Percentiles rank a stretch among this genome's conserved stretches.
phyloP scores from a whole-genome alignment of 2,113 vertebrate genomes.

The Sisor rabdophorus region DNA sequence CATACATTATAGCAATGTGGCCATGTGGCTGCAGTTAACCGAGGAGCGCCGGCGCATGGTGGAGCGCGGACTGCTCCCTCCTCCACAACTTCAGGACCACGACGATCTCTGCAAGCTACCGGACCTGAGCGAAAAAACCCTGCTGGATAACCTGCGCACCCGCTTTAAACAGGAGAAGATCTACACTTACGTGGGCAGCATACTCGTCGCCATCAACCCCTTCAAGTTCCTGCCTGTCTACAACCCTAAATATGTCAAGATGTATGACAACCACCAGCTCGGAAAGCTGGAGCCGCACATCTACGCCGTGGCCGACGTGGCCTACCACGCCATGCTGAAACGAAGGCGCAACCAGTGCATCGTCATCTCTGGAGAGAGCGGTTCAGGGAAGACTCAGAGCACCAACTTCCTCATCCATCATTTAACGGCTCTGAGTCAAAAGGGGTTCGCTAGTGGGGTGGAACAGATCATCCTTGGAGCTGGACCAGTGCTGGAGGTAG shows the following conservation, averaged over 20 bases:
- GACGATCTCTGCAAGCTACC: constrained; percentile 89
- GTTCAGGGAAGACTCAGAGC: constrained; percentile 97
- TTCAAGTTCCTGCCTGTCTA: constrained; percentile 99
- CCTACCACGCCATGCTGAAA: constrained; percentile 96
- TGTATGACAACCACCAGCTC: constrained; percentile 96
- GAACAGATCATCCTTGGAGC: constrained; percentile 98
- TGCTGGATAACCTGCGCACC: constrained; percentile 91
- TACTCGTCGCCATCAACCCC: constrained; percentile 96
- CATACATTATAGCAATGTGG: constrained; percentile 93
- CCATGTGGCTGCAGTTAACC: constrained; percentile 92
- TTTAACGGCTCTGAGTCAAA: constrained; percentile 96
- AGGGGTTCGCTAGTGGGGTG: constrained; percentile 96
- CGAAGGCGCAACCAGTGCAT: constrained; percentile 93
- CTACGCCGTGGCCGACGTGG: constrained; percentile 94
- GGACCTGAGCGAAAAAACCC: constrained; percentile 89
- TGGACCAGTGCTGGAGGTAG: constrained; percentile 96
- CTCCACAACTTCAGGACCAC: constrained; percentile 84
- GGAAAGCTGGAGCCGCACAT: constrained; percentile 95
- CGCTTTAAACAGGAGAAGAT: constrained; percentile 97
- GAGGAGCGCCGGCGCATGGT: constrained; percentile 90
- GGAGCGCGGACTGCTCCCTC: constrained; percentile 90
- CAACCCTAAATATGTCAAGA: constrained; percentile 98
- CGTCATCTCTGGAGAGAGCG: constrained; percentile 96
- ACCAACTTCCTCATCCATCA: constrained; percentile 99
- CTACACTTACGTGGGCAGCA: constrained; percentile 96